phyloP scores from a whole-genome alignment of 2,113 vertebrate species.

The Austrofundulus limnaeus region DNA sequence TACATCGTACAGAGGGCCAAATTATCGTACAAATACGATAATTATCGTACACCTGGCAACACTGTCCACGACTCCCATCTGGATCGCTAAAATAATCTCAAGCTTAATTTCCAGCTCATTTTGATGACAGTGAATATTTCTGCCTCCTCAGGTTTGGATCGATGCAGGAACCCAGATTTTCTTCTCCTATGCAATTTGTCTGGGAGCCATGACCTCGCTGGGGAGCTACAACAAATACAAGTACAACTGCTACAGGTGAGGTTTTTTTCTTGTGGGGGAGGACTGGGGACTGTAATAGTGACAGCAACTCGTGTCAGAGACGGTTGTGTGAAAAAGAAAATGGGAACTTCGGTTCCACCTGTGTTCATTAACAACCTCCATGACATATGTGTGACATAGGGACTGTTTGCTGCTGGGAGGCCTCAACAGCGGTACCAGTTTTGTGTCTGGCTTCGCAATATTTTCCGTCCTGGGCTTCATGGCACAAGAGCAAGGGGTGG shows the following conservation, averaged over 20 bases:
- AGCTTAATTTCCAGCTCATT: neutral
- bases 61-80: no score
- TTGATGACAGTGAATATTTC: neutral
- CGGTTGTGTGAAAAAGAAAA: slow-evolving; percentile 69
- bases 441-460: slow-evolving; percentile 99
- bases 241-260: slow-evolving; percentile 99
- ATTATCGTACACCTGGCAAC: no score
- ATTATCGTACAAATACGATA: no score
- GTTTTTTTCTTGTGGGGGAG: neutral
- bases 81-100: neutral
- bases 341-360: slow-evolving; percentile 77
- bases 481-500: slow-evolving; percentile 99
- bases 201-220: slow-evolving; percentile 98
- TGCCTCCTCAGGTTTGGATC: slow-evolving; percentile 89
- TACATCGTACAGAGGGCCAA: no score
- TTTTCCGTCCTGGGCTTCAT: slow-evolving; percentile 99
- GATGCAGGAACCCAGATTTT: slow-evolving; percentile 99
- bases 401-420: slow-evolving; percentile 99
- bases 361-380: slow-evolving; percentile 97
- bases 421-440: slow-evolving; percentile 99
- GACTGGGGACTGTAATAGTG: slow-evolving; percentile 61
- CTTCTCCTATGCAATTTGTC: slow-evolving; percentile 98
- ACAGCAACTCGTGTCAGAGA: slow-evolving; percentile 69
- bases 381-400: slow-evolving; percentile 99
- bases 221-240: slow-evolving; percentile 99